Conservation (phyloP, 2,113 vertebrate genomes). For the Platysternon megacephalum region DNA sequence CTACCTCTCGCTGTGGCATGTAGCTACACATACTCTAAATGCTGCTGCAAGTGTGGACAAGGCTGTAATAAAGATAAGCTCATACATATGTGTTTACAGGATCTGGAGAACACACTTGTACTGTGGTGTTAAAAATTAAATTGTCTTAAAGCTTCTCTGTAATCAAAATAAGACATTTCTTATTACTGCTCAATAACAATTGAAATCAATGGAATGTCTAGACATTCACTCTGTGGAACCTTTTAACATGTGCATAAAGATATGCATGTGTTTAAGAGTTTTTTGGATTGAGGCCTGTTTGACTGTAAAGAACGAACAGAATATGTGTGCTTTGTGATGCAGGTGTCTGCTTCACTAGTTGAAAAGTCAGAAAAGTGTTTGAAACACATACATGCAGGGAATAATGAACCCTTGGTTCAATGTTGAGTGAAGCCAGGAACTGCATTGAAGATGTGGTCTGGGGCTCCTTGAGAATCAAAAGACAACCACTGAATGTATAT, state of each 20-base stretch:
- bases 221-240: background rate
- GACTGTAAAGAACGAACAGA: background rate
- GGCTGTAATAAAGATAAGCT: background rate
- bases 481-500: background rate
- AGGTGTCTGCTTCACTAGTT: background rate
- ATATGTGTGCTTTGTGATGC: background rate
- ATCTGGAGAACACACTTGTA: background rate
- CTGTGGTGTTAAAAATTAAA: background rate
- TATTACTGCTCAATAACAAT: background rate
- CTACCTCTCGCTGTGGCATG: too few relatives aligned
- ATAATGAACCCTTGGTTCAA: background rate
- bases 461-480: background rate
- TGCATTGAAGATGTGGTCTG: background rate
- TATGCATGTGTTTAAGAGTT: background rate
- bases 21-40: too few relatives aligned
- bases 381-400: background rate
- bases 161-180: rapidly evolving
- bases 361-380: background rate
- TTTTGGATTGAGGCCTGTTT: background rate
- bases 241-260: background rate
- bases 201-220: background rate
- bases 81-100: background rate
- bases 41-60: too few relatives aligned
- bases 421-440: background rate
- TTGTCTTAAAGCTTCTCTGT: background rate